phyloP scores from a whole-genome alignment of 2,797 vertebrate species.

The Uromys caudimaculatus region DNA sequence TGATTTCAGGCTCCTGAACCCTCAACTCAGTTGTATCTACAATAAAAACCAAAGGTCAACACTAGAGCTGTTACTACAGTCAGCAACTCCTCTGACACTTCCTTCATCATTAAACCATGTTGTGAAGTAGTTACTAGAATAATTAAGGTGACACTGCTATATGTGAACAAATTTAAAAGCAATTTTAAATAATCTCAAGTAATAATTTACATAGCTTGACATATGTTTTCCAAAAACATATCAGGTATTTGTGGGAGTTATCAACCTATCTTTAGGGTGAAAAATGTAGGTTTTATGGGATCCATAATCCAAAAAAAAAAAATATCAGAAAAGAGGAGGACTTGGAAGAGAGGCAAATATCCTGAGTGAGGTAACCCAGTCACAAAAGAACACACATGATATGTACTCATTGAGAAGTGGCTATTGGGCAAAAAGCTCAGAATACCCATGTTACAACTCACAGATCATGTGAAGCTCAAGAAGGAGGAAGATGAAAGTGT shows the following conservation, averaged over 20 bases:
- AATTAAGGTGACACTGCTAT: neutral
- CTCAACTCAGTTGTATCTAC: neutral
- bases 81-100: neutral
- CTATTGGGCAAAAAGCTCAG: too few relatives aligned
- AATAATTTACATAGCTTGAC: neutral
- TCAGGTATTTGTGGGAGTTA: neutral
- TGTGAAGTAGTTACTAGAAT: neutral
- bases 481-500: too few relatives aligned
- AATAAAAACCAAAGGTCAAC: neutral
- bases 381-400: too few relatives aligned
- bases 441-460: too few relatives aligned
- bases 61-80: neutral
- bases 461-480: too few relatives aligned
- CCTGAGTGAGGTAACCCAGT: too few relatives aligned
- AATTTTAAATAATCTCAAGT: neutral
- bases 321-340: neutral
- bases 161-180: slow-evolving; percentile 4
- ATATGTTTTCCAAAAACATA: neutral
- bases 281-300: neutral
- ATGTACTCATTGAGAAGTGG: too few relatives aligned
- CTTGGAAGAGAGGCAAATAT: neutral
- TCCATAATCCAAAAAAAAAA: neutral
- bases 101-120: neutral
- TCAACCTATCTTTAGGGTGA: neutral
- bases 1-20: neutral